Conservation (phyloP, 2,113 vertebrate species). For the Sphaerodactylus townsendi region DNA sequence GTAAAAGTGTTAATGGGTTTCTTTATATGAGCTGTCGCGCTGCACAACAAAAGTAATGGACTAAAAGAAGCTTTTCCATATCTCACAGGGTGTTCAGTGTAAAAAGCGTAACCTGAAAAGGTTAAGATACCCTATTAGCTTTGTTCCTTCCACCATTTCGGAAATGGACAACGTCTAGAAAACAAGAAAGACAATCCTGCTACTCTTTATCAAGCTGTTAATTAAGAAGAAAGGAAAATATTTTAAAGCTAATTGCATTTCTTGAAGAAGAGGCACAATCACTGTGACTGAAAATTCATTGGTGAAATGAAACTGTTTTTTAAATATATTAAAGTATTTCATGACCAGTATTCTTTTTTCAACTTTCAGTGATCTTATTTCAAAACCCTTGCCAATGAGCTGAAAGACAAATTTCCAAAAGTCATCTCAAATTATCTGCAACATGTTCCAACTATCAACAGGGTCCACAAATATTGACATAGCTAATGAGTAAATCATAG, state of each 20-base stretch:
- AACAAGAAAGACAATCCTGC: not conserved
- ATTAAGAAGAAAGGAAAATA: not conserved
- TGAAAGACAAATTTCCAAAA: too few species aligned
- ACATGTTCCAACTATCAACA: too few species aligned
- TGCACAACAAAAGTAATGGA: not conserved
- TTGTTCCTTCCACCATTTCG: not conserved
- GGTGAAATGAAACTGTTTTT: too few species aligned
- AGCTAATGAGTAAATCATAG: too few species aligned
- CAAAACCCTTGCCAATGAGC: too few species aligned
- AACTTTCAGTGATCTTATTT: too few species aligned
- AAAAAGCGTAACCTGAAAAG: not conserved
- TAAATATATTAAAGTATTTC: too few species aligned
- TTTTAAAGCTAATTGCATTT: not conserved
- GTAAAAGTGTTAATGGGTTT: constrained; percentile 11
- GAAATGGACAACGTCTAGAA: not conserved
- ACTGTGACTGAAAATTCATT: too few species aligned
- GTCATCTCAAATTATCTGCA: too few species aligned
- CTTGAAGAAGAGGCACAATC: too few species aligned
- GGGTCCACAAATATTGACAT: too few species aligned
- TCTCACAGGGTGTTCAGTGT: constrained; percentile 1
- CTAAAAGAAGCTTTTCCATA: not conserved
- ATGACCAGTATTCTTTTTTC: too few species aligned
- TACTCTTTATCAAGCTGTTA: not conserved
- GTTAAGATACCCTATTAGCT: not conserved
- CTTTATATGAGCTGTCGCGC: not conserved